Evolutionary conservation across 2,797 vertebrate species (phyloP).

Genomic region (Spondyliosoma cantharus): DNA sequence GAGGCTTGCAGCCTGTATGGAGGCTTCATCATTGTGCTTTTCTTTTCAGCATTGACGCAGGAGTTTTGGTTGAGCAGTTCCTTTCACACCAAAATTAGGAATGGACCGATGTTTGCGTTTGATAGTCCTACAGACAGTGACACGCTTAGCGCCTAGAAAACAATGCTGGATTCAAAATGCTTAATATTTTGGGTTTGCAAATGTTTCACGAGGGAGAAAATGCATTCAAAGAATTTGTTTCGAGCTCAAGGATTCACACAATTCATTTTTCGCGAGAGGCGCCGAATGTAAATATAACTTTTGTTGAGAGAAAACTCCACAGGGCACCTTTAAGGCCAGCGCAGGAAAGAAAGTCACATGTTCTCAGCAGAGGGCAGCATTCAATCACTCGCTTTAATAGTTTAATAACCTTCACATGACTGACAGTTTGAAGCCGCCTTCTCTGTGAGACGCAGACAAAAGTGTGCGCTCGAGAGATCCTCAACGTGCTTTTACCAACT

Average conservation of each 20-base stretch:
- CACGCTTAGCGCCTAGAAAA: background rate
- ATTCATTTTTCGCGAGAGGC: background rate
- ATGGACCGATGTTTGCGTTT: too few species aligned
- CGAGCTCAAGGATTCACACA: slow-evolving; percentile 18
- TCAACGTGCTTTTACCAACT: slow-evolving; percentile 48
- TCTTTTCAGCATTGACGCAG: too few species aligned
- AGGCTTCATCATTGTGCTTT: too few species aligned
- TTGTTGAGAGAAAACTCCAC: slow-evolving; percentile 4
- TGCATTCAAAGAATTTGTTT: background rate
- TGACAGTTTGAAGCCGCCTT: slow-evolving; percentile 53
- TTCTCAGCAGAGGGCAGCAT: slow-evolving; percentile 44
- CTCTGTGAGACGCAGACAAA: slow-evolving; percentile 41
- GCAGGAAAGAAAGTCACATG: slow-evolving; percentile 17
- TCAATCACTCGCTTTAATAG: slow-evolving; percentile 46
- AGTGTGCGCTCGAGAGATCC: slow-evolving; percentile 49
- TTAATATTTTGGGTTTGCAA: background rate
- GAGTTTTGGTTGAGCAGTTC: too few species aligned
- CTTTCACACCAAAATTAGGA: too few species aligned
- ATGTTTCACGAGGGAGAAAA: background rate
- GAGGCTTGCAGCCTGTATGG: too few species aligned
- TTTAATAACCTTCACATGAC: slow-evolving; percentile 61
- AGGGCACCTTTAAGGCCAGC: slow-evolving; percentile 9
- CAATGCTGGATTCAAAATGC: background rate
- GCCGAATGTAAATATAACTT: slow-evolving; percentile 15
- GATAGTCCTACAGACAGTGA: too few species aligned